Evolutionary conservation across 2,113 vertebrate species (phyloP), one percentile per base, ranked within the genome.

Genomic region (Chloroceryle aenea): DNA sequence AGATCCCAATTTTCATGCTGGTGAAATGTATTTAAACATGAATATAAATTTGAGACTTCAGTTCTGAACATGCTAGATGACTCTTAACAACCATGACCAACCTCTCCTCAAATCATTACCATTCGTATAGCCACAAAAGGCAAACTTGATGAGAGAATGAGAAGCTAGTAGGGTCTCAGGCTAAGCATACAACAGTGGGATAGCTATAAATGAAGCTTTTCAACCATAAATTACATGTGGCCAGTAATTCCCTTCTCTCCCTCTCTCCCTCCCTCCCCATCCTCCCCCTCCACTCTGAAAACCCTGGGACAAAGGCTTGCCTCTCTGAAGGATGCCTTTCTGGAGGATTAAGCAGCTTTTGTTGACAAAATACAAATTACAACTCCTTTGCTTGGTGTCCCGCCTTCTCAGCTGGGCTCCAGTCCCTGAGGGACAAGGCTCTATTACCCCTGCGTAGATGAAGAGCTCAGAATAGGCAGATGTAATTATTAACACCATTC

Each of bases 311-410:
- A 98, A 98, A 98, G 96, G 86, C 76, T 87, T 72, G 93, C 97
- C 92, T 97, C 95, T 98, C 96, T 96, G 96, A 96, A 97, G 97
- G 97, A 98, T 96, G 97, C 96, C 97, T 97, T 97, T 98, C 97
- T 97, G 97, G 93, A 97, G 98, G 98, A 98, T 98, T 98, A 98
- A 97, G 95, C 98, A 95, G 96, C 97, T 97, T 98, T 98, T 98
- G 98, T 98, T 98, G 98, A 98, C 98, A 98, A 98, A 98, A 98
- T 97, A 98, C 97, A 98, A 98, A 98, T 98, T 97, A 98, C 97
- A 98, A 96, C 97, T 97, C 96, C 97, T 98, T 97, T 97, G 90
- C 88, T 94, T 86, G 89, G 96, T 94, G 95, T 96, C 95, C 97
- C 95, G 91, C 97, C 97, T 97, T 96, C 98, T 97, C 97, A 95